Evolutionary conservation across 2,797 vertebrate genomes (phyloP).

Genomic region (Morelia viridis): DNA sequence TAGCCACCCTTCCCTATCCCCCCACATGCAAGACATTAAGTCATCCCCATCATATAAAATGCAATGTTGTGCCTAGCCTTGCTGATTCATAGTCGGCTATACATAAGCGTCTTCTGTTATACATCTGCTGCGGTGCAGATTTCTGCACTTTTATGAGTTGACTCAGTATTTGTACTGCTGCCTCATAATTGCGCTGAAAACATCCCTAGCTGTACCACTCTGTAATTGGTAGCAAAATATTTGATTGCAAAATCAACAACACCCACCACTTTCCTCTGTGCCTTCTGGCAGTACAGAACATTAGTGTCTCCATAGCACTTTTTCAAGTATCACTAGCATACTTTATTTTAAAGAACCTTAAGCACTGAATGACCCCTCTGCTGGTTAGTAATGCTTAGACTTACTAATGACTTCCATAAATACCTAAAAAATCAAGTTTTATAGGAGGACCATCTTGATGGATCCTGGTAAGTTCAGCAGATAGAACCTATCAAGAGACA

Average conservation of each 20-base stretch:
- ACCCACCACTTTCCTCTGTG: constrained; percentile 65
- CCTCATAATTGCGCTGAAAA: constrained; percentile 66
- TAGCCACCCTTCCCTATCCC: constrained; percentile 7
- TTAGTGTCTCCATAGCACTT: constrained; percentile 30
- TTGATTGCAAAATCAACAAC: constrained; percentile 66
- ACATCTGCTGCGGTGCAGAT: constrained; percentile 67
- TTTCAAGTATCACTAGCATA: constrained; percentile 17
- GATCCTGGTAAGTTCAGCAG: not conserved
- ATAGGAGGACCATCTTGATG: not conserved
- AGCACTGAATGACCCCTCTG: not conserved
- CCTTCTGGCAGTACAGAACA: constrained; percentile 44
- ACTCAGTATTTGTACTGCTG: constrained; percentile 72
- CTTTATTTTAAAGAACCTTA: not conserved
- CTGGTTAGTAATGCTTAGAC: not conserved
- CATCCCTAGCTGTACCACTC: constrained; percentile 65
- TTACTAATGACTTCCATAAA: accelerated
- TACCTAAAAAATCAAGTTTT: not conserved
- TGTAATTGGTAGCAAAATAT: constrained; percentile 73
- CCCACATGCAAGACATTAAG: constrained; percentile 47
- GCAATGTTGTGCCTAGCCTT: constrained; percentile 38
- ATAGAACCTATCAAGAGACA: not conserved
- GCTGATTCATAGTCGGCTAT: constrained; percentile 63
- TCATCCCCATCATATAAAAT: constrained; percentile 40
- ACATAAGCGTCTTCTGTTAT: constrained; percentile 62
- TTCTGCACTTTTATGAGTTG: constrained; percentile 66